phyloP scores from a whole-genome alignment of 2,797 vertebrate species.

The Eulemur rubriventer region DNA sequence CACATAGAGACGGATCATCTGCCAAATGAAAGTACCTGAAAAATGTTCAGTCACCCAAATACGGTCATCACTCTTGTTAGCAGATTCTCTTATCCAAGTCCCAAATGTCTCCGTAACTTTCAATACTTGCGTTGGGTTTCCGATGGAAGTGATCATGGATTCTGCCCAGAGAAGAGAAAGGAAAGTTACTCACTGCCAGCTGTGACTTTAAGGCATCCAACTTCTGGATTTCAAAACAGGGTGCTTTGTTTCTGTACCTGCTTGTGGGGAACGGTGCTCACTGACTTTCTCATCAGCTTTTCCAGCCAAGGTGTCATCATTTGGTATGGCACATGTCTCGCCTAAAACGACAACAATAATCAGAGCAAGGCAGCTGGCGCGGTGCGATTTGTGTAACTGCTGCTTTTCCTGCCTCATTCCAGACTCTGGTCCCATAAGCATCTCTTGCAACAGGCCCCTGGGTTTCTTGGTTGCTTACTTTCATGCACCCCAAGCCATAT shows the following conservation, averaged over 20 bases:
- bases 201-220: not conserved
- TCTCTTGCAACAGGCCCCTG: not conserved
- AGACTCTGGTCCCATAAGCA: not conserved
- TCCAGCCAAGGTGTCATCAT: conserved; percentile 89
- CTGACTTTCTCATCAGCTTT: conserved; percentile 84
- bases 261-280: conserved; percentile 79
- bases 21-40: conserved; percentile 87
- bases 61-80: conserved; percentile 87
- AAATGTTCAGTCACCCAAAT: conserved; percentile 97
- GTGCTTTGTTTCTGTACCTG: conserved; percentile 83
- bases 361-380: not conserved
- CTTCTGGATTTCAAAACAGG: not conserved
- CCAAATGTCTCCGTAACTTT: conserved; percentile 93
- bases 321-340: conserved; percentile 87
- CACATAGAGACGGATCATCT: too few species aligned
- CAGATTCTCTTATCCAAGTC: conserved; percentile 94
- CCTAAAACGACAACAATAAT: conserved; percentile 71
- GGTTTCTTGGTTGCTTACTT: not conserved
- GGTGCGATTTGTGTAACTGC: not conserved
- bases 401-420: not conserved
- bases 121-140: conserved; percentile 89
- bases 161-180: conserved; percentile 84
- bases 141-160: conserved; percentile 90
- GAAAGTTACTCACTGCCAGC: not conserved
- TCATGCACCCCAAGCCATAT: not conserved